A percentile compares a stretch with the other conserved stretches of the same genome.
These are phyloP conservation scores for Pseudomyrmex dendroicus DNA, from an alignment of 1,140 invertebrate genomes.

Conservation along the genomic window DNA sequence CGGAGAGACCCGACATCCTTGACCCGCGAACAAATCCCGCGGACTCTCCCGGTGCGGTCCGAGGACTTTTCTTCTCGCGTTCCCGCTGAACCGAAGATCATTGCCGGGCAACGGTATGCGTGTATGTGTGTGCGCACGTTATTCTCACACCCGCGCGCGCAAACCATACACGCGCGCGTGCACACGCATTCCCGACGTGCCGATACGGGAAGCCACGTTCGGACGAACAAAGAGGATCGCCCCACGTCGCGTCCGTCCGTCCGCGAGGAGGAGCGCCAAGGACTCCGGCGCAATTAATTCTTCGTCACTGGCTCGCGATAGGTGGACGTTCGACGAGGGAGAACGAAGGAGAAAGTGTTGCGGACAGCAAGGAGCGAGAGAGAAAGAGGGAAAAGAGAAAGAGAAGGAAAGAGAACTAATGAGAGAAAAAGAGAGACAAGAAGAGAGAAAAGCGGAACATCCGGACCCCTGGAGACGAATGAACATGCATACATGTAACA, in stretches of 20 bases:
- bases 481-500: slow-evolving; percentile 55
- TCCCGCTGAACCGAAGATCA: slow-evolving; percentile 5
- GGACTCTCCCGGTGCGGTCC: background rate
- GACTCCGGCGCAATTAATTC: slow-evolving; percentile 73
- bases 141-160: slow-evolving; percentile 52
- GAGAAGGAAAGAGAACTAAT: background rate
- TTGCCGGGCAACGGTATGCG: background rate
- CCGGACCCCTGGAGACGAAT: slow-evolving; percentile 68
- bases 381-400: slow-evolving; percentile 30
- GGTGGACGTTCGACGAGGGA: slow-evolving; percentile 47
- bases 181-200: slow-evolving; percentile 27
- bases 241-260: slow-evolving; percentile 55
- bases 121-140: slow-evolving; percentile 13
- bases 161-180: background rate
- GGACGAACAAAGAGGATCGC: slow-evolving; percentile 69
- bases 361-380: slow-evolving; percentile 36
- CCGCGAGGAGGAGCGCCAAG: slow-evolving; percentile 70
- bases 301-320: slow-evolving; percentile 70
- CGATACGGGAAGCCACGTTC: slow-evolving; percentile 67
- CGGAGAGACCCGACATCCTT: slow-evolving; percentile 43
- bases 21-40: slow-evolving; percentile 51
- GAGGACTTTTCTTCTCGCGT: slow-evolving; percentile 12
- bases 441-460: slow-evolving; percentile 61
- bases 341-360: slow-evolving; percentile 36
- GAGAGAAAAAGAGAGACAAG: slow-evolving; percentile 12